A percentile compares a stretch with the other conserved stretches of the same genome.
phyloP scores from a whole-genome alignment of 2,797 vertebrate species.

The Sylvia borin region DNA sequence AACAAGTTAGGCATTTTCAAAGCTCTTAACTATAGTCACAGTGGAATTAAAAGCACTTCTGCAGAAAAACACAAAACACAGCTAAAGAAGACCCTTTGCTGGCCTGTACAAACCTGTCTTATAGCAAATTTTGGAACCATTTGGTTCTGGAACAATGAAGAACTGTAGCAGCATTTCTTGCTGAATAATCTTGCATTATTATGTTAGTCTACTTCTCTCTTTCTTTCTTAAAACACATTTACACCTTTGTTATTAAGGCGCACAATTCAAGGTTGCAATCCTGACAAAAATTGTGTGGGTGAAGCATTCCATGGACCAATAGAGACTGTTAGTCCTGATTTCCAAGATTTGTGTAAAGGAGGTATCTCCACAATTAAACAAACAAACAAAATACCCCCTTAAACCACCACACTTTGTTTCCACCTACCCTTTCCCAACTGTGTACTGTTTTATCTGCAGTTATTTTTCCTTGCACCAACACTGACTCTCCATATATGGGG shows the following conservation, averaged over 20 bases:
- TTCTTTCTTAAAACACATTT: background rate
- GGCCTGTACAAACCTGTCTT: background rate
- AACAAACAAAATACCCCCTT: accelerated
- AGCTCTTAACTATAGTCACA: background rate
- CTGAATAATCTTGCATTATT: background rate
- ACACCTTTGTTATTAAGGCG: background rate
- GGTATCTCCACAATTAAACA: background rate
- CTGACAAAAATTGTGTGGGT: background rate
- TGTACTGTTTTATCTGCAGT: background rate
- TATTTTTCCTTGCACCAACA: background rate
- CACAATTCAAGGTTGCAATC: background rate
- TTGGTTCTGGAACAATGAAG: background rate
- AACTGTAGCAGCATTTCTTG: background rate
- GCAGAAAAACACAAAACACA: background rate
- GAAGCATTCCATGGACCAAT: background rate
- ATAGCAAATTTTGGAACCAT: background rate
- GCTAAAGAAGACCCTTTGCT: background rate
- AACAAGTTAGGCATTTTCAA: constrained; percentile 14
- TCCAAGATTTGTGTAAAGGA: background rate
- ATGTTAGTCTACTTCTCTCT: background rate
- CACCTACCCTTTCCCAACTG: background rate
- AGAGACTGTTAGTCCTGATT: background rate
- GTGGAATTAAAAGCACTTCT: background rate
- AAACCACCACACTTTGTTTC: background rate
- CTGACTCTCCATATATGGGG: too few species aligned